Base-by-base conservation (phyloP, 53 echinoderm and acorn worm genomes). In the Temnopleurus reevesii region DNA sequence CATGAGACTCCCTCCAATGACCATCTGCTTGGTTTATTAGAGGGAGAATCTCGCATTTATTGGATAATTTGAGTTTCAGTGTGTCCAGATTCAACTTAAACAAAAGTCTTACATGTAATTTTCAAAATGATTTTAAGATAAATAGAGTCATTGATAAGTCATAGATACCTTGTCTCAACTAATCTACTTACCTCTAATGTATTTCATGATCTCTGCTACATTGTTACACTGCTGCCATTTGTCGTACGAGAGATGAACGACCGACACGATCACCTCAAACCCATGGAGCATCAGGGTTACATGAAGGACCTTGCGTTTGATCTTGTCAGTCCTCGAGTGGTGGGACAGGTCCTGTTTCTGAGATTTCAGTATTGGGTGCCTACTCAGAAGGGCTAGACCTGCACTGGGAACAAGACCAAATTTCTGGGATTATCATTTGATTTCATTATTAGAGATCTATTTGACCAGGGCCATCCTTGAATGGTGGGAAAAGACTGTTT, bases 361-460 rank as follows among this genome's bases (percentile, higher is more conserved):
- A 47, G 92, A 76, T 12, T 66, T 45, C 18, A 81, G 81, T 45
- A 95, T 93, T 2, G 91, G 95, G 36, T 93, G 89, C n/a, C 90
- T 76, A 76, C 95, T 95, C 5, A 95, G 92, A 29, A 95, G 88
- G 24, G 93, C 95, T 34, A 95, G 43, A n/a, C 95, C 95, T 95
- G 89, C 27, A 55, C 35, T 35, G 21, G 58, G 38, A 19, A 58
- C 45, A 71, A 71, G 5, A 8, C 12, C 8, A 59, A 59, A n/a
- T n/a, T n/a, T n/a, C n/a, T n/a, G n/a, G n/a, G n/a, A n/a, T n/a
- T n/a, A n/a, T n/a, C 19, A 54, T 54, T 71, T 71, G 25, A 12
- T n/a, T n/a, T n/a, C n/a, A n/a, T n/a, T n/a, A n/a, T n/a, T n/a
- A n/a, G n/a, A n/a, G n/a, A n/a, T 77, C 15, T 92, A 81, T 33